phyloP scores from a whole-genome alignment of 35 echinoderm and acorn worm genomes.

The Amphiura filiformis region DNA sequence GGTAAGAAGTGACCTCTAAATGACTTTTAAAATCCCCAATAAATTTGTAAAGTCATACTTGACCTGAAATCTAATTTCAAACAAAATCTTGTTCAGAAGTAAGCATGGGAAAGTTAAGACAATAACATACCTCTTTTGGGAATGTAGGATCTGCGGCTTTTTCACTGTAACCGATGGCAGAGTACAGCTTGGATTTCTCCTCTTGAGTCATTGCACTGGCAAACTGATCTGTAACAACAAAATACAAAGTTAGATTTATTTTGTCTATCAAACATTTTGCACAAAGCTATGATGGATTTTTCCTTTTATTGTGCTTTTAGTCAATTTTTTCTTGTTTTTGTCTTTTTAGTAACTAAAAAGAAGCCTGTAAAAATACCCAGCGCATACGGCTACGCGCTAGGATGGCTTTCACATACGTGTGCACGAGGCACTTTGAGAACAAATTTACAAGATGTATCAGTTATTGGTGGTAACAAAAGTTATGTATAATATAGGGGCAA shows the following conservation, averaged over 20 bases:
- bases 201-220: conserved; percentile 86
- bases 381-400: too few species aligned
- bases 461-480: not conserved
- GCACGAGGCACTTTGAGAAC: not conserved
- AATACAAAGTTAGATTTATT: not conserved
- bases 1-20: too few species aligned
- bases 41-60: too few species aligned
- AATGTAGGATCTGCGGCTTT: conserved; percentile 55
- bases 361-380: not conserved
- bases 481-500: too few species aligned
- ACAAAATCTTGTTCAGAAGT: too few species aligned
- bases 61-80: too few species aligned
- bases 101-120: too few species aligned
- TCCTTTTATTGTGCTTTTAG: too few species aligned
- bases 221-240: conserved; percentile 54
- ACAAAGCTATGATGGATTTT: not conserved
- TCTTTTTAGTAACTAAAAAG: too few species aligned
- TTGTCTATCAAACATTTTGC: not conserved
- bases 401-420: too few species aligned
- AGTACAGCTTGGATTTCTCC: conserved; percentile 89
- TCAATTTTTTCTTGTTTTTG: too few species aligned
- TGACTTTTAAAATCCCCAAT: too few species aligned
- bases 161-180: conserved; percentile 89
- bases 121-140: conserved; percentile 92
- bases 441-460: not conserved